Evolutionary conservation across 2,888 invertebrate genomes (phyloP).

Genomic region (Stenodema calcarata): DNA sequence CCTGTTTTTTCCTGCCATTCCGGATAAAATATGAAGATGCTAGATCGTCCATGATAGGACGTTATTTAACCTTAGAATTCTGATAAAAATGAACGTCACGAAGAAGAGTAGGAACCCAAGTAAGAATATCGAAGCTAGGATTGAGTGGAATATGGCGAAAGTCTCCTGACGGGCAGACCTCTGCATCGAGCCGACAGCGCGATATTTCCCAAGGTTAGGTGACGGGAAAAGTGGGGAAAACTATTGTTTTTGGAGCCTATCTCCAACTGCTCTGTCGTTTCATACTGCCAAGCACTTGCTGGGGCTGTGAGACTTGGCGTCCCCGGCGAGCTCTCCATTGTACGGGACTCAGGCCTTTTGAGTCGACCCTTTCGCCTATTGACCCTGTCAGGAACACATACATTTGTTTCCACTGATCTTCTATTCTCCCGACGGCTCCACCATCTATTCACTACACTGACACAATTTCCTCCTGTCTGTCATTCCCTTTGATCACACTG

Average conservation of each 20-base stretch:
- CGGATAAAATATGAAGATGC: too few species aligned
- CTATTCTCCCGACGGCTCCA: not conserved
- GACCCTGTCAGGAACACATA: not conserved
- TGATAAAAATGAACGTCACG: too few species aligned
- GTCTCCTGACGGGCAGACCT: too few species aligned
- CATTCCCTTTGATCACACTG: not conserved
- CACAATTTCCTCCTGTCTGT: not conserved
- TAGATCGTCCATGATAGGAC: too few species aligned
- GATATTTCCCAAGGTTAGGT: not conserved
- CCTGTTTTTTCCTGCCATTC: too few species aligned
- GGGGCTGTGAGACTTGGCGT: not conserved
- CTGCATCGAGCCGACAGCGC: too few species aligned
- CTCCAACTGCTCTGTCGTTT: not conserved
- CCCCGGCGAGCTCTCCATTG: not conserved
- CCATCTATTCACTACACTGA: not conserved
- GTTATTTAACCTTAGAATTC: too few species aligned
- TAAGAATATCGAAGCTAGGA: too few species aligned
- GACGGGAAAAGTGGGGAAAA: not conserved
- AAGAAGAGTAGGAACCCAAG: too few species aligned
- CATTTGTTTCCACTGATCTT: not conserved
- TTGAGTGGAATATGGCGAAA: too few species aligned
- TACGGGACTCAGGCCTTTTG: not conserved
- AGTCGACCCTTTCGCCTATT: not conserved
- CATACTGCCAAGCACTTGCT: not conserved
- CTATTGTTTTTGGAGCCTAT: not conserved